Conservation (phyloP, 2,113 vertebrate species). For the Gymnogyps californianus region DNA sequence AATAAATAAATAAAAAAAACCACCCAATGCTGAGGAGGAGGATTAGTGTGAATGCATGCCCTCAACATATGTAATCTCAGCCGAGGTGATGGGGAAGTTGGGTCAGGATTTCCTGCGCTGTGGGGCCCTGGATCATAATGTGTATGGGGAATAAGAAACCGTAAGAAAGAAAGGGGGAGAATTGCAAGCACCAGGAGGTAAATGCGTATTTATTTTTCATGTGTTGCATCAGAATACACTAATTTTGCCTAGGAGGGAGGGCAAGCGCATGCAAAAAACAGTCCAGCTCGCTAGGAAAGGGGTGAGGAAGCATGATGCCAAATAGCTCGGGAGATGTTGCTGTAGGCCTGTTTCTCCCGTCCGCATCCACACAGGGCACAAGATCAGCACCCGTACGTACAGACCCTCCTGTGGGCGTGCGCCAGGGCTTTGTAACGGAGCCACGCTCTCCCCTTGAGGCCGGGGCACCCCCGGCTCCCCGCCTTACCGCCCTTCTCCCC, state of each 20-base stretch:
- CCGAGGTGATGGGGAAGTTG: background rate
- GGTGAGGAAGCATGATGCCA: background rate
- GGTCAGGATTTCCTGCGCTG: background rate
- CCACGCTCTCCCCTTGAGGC: background rate
- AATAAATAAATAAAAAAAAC: background rate
- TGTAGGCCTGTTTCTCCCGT: background rate
- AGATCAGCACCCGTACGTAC: fast-evolving
- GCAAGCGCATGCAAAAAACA: background rate
- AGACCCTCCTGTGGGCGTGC: background rate
- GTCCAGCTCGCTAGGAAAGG: background rate
- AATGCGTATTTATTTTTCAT: background rate
- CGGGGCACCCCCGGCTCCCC: background rate
- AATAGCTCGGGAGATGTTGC: background rate
- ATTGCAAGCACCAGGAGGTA: background rate
- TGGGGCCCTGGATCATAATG: background rate
- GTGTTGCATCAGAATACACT: background rate
- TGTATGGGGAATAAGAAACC: background rate
- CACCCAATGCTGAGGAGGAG: background rate
- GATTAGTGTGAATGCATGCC: background rate
- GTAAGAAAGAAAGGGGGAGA: background rate
- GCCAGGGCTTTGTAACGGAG: background rate
- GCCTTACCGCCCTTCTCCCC: background rate
- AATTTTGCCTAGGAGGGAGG: background rate
- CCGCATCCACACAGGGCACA: fast-evolving
- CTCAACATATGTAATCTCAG: background rate